Conservation (phyloP, 2,888 invertebrate species). For the Nephrocerus scutellatus region DNA sequence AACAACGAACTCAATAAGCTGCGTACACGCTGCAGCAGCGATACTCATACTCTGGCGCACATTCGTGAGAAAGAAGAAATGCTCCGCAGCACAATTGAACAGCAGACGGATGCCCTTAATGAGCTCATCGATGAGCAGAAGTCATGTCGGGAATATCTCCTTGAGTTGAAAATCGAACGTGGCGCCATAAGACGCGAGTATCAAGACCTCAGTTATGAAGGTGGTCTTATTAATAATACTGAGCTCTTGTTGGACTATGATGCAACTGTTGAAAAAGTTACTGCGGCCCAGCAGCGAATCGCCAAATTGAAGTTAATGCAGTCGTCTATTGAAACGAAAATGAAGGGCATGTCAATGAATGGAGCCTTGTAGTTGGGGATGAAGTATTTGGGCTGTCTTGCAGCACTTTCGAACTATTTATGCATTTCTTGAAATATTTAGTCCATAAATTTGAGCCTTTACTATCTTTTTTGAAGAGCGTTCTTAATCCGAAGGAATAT, state of each 20-base stretch:
- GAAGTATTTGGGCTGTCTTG: no score
- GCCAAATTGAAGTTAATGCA: no score
- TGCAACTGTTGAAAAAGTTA: constrained; percentile 24
- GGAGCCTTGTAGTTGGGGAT: no score
- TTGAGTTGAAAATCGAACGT: constrained; percentile 11
- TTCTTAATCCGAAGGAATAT: no score
- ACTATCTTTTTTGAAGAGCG: no score
- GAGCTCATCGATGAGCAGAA: constrained; percentile 14
- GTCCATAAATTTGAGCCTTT: no score
- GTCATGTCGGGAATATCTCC: constrained; percentile 6
- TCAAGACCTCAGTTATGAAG: constrained; percentile 28
- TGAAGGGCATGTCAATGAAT: no score
- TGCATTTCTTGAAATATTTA: no score
- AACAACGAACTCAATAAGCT: constrained; percentile 32
- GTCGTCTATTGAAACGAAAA: no score
- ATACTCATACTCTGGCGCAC: constrained; percentile 35
- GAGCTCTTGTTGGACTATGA: constrained; percentile 38
- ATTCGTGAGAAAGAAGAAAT: constrained; percentile 34
- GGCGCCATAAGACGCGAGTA: no score
- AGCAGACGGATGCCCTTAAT: constrained; percentile 12
- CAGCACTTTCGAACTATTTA: no score
- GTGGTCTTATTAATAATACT: constrained; percentile 38
- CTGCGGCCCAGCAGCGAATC: no score
- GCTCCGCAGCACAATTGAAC: constrained; percentile 18
- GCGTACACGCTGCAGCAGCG: constrained; percentile 27